Evolutionary conservation across 2,888 invertebrate species (phyloP), one percentile per base, ranked within the genome.

Genomic region (Biston stratarius): DNA sequence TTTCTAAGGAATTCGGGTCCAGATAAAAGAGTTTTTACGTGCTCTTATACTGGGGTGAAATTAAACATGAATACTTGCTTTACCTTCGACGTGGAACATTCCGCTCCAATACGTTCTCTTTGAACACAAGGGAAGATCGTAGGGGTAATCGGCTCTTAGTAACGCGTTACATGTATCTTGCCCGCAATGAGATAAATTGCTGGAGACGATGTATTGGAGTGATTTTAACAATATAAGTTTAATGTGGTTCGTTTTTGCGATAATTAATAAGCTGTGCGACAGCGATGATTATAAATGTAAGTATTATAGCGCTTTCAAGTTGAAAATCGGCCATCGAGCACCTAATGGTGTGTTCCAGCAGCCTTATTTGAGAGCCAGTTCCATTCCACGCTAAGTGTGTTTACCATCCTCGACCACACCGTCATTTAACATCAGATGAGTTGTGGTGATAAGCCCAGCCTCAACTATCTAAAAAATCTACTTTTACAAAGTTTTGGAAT

Each of bases 31-130:
- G 78, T 90, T 90, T 88, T 89, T 86, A 82, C 80, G 82, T 82
- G 80, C 83, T 83, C 85, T 86, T 77, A 83, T 86, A 83, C 74
- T 78, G 49, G 82, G 86, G 84, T 84, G 88, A 92, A 92, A 92
- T 93, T 92, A 91, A 91, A 92, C 91, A 91, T 91, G 91, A 91
- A 91, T 92, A 91, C 91, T 89, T 91, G 88, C 91, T 87, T 91
- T 92, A 91, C 92, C 92, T 88, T 84, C 87, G 89, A 89, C 85
- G 90, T 88, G 90, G 88, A 92, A 90, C 87, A 90, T 93, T 93
- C 92, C 93, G 84, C 87, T 86, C 82, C 88, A 86, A 86, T 92
- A 91, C 87, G 83, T 89, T 88, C 79, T 80, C 93, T 93, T 93
- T 93, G 93, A 91, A 88, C 90, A 85, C 84, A 87, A 87, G 86